Evolutionary conservation across 2,113 vertebrate species (phyloP), one percentile per base, ranked within the genome.

Genomic region (Lethenteron reissneri): DNA sequence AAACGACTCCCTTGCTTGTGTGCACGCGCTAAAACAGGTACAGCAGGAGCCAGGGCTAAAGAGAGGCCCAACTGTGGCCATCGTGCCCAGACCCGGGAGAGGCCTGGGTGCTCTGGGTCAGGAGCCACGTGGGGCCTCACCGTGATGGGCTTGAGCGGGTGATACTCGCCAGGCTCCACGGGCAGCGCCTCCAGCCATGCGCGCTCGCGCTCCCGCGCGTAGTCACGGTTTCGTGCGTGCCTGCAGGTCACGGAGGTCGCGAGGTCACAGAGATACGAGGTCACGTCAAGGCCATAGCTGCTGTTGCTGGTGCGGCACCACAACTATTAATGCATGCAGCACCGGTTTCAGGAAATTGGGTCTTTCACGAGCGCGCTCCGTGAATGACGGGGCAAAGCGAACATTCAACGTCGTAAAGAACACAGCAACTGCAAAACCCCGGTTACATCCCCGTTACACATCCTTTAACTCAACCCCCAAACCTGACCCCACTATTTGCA

Each of bases 101-200:
- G 11, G 8, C 64, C n/a, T 10, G n/a, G n/a, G 11, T n/a, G 21
- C 64, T 17, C 64, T 17, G 17, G 14, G 4, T 15, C 60, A 64
- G 14, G 17, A 68, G 8, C 64, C 11, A 72, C 71, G 56, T 69
- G 41, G 12, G n/a, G 41, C 74, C 90, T 81, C 77, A 90, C 88
- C 58, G 85, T 90, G 74, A 97, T 95, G 71, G 87, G 83, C 74
- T 97, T 99, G 68, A 99, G 84, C 0, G 94, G 94, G 72, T 99
- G 94, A 73, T 89, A 92, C 73, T 96, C 94, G 0, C 86, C 87
- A 76, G 86, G 85, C 58, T 95, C 88, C 57, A 97, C 74, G 0
- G 79, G 77, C 6, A 80, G 57, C 0, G 75, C 75, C 72, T 90
- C 89, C 74, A 84, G 75, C 2, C 78, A 81, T 77, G 80, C 82